Base-by-base conservation (phyloP, 2,797 vertebrate genomes). In the Amblyopsis hoosieri region DNA sequence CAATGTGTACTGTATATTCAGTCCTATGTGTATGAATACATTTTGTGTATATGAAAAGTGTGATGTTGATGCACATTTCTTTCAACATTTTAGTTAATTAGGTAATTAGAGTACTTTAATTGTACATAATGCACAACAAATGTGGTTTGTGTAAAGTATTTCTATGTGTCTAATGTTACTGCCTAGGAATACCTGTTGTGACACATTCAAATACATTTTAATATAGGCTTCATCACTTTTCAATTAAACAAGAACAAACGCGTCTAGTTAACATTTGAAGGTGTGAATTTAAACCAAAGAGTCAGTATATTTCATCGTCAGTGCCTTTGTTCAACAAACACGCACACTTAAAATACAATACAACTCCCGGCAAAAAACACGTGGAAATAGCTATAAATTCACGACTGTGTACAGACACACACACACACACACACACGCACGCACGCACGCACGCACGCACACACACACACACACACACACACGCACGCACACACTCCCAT, bases 231-330 rank as follows among this genome's bases (percentile, higher is more conserved):
- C 52, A 52, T n/a, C 56, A 46, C 14, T 42, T 42, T 42, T 42
- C 37, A 42, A 42, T 42, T 9, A 42, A 42, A 48, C 55, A 60
- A 59, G 45, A 70, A 63, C 51, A 12, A 53, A 57, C 69, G 33
- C 33, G 4, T 19, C 11, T 54, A 48, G 54, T 72, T 65, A 52
- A 29, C 45, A 79, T 76, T 73, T 37, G 62, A 65, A 71, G 37
- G 54, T 76, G 70, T 76, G 53, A 77, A 78, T 74, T 59, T 42
- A 42, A 42, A 42, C 37, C 37, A 54, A 57, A 54, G 61, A 57
- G 54, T 62, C 60, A 45, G 19, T 54, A 50, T 57, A 61, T 54
- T 49, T 57, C 47, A 19, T 58, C 23, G 3, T 29, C 52, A 61
- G 31, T 45, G 19, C 45, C 52, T 62, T 46, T 53, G 53, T 55